A percentile compares a stretch with the other conserved stretches of the same genome.
These are phyloP conservation scores for Trichopoda pennipes DNA, from an alignment of 2,888 invertebrate species.

Conservation along the genomic window DNA sequence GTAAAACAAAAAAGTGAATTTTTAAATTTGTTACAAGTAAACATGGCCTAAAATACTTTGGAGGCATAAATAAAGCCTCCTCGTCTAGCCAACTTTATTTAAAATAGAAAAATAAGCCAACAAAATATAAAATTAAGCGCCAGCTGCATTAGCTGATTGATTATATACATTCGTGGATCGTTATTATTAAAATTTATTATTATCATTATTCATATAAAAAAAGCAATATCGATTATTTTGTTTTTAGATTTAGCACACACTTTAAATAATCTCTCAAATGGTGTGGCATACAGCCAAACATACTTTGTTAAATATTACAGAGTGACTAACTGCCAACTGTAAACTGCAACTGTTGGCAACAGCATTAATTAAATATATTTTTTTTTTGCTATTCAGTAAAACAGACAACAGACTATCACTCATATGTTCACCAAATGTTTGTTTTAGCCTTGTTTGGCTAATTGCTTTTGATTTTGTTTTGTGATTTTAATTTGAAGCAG, in stretches of 20 bases:
- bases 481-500: constrained; percentile 40
- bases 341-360: constrained; percentile 12
- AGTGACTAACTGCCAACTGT: background rate
- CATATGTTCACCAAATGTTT: background rate
- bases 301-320: constrained; percentile 16
- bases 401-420: background rate
- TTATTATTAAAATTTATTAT: constrained; percentile 12
- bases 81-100: background rate
- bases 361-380: background rate
- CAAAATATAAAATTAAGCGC: constrained; percentile 52
- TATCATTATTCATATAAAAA: constrained; percentile 16
- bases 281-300: constrained; percentile 18
- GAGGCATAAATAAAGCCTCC: background rate
- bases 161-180: background rate
- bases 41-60: constrained; percentile 18
- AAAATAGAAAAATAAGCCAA: constrained; percentile 4
- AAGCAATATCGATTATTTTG: constrained; percentile 11
- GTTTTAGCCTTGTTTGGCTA: constrained; percentile 53
- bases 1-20: constrained; percentile 37
- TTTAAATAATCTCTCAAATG: background rate
- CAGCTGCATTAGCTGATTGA: constrained; percentile 46
- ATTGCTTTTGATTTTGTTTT: constrained; percentile 32
- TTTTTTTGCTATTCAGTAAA: background rate
- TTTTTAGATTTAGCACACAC: constrained; percentile 20
- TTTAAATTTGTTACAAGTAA: background rate